Percentiles rank a stretch among this genome's conserved stretches.
These are phyloP conservation scores for Sipha maydis DNA, from an alignment of 2,888 invertebrate genomes.

Conservation along the genomic window DNA sequence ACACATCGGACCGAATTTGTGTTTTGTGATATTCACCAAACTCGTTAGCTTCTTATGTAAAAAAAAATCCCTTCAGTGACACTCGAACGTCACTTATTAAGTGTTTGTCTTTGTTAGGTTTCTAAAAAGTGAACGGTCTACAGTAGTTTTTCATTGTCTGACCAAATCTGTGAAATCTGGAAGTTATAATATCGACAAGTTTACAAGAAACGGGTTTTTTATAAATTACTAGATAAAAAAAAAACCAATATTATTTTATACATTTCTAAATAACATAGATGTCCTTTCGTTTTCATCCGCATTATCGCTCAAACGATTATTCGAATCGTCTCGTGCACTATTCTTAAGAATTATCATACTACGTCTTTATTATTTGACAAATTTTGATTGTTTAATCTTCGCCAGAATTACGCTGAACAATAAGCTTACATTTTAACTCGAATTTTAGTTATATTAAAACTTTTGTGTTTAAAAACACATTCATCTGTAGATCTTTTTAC, in stretches of 20 bases:
- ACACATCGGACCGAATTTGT: background rate
- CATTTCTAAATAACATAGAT: background rate
- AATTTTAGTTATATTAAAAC: too few relatives aligned
- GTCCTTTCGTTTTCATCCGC: slow-evolving; percentile 24
- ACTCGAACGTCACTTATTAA: background rate
- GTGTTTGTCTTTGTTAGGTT: background rate
- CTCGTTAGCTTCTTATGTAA: background rate
- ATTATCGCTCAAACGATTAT: background rate
- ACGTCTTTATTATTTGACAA: too few relatives aligned
- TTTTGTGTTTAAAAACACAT: too few relatives aligned
- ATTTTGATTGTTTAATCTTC: too few relatives aligned
- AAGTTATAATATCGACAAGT: slow-evolving; percentile 20
- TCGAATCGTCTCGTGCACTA: background rate
- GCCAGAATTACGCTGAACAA: too few relatives aligned
- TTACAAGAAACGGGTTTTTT: slow-evolving; percentile 40
- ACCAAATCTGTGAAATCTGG: slow-evolving; percentile 37
- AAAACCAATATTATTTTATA: background rate
- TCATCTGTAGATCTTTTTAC: too few relatives aligned
- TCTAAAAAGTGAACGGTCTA: slow-evolving; percentile 50
- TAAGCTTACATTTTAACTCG: too few relatives aligned
- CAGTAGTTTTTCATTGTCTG: slow-evolving; percentile 31
- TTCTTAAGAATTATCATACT: background rate
- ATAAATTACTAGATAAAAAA: background rate
- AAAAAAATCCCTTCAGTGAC: slow-evolving; percentile 10
- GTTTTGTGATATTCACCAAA: background rate